Evolutionary conservation across 2,888 invertebrate species (phyloP).

Genomic region (Mimumesa dahlbomi): DNA sequence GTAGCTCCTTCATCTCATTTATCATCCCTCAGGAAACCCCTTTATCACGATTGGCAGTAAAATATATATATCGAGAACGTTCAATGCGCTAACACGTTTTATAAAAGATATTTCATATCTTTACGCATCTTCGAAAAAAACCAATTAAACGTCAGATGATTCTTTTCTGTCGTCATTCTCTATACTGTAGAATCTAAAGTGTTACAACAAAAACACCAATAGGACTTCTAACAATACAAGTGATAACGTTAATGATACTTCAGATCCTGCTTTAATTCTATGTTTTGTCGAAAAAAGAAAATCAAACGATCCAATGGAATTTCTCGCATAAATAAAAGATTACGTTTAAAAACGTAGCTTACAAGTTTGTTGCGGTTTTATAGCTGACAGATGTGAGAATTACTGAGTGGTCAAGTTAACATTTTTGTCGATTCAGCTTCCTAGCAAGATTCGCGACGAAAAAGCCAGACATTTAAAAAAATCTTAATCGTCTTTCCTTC

Average conservation of each 20-base stretch:
- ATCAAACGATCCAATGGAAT: not conserved
- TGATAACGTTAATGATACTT: too few relatives aligned
- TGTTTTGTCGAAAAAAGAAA: not conserved
- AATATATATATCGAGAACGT: slow-evolving; percentile 53
- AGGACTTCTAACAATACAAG: not conserved
- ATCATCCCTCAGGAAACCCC: slow-evolving; percentile 4
- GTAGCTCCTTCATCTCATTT: not conserved
- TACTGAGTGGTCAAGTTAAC: too few relatives aligned
- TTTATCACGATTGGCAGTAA: slow-evolving; percentile 47
- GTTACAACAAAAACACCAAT: slow-evolving; percentile 9
- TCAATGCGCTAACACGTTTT: slow-evolving; percentile 42
- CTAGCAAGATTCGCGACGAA: too few relatives aligned
- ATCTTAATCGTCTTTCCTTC: slow-evolving; percentile 20
- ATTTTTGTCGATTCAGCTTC: too few relatives aligned
- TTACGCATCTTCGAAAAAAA: slow-evolving; percentile 33
- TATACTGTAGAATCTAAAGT: too few relatives aligned
- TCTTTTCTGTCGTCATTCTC: slow-evolving; percentile 1
- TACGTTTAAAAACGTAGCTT: too few relatives aligned
- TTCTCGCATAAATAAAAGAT: not conserved
- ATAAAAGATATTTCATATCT: slow-evolving; percentile 52
- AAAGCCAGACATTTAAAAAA: too few relatives aligned
- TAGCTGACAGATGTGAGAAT: too few relatives aligned
- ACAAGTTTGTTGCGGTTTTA: too few relatives aligned
- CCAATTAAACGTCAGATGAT: slow-evolving; percentile 28
- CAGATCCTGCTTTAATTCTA: too few relatives aligned